Evolutionary conservation across 2,113 vertebrate species (phyloP), one percentile per base, ranked within the genome.

Genomic region (Eubucco bourcierii): DNA sequence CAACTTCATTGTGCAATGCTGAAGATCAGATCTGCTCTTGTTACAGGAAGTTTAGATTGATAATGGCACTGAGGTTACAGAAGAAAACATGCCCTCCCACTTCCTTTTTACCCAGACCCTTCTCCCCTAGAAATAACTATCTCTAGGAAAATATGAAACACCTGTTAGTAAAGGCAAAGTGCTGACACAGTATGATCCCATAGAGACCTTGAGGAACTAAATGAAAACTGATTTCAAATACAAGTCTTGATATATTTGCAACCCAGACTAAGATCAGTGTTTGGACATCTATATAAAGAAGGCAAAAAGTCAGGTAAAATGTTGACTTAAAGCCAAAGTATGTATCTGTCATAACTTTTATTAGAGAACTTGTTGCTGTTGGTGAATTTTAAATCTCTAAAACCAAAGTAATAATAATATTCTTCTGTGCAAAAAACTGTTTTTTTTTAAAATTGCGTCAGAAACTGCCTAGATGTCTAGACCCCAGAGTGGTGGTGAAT

Each of bases 1-100:
- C 4, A 17, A 39, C 5, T 34, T 67, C 25, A 21, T 7, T 1
- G 0, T 12, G 4, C 2, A 41, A 5, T 8, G 3, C 8, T 21
- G 17, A n/a, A 24, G 34, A 17, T 27, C 0, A 0, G 1, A 1
- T 25, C 63, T 46, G 2, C 17, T 29, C 4, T 41, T 16, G 13
- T 2, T 7, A 9, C 1, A 23, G 16, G 24, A 77, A 70, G 2
- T 33, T 90, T 24, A 20, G 5, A 52, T 23, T 37, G n/a, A 29
- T 73, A 28, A 50, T 28, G 33, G 3, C 6, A 6, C 21, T 92
- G 23, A 74, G 34, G 23, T 31, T 59, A 33, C 24, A 55, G 28
- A 61, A 53, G 9, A 31, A 44, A 64, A 59, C 5, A 7, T 20
- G 4, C 4, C 3, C 44, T 47, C 2, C 6, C 9, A 3, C 5